Evolutionary conservation across 2,113 vertebrate species (phyloP), one percentile per base, ranked within the genome.

Genomic region (Gobiocypris rarus): DNA sequence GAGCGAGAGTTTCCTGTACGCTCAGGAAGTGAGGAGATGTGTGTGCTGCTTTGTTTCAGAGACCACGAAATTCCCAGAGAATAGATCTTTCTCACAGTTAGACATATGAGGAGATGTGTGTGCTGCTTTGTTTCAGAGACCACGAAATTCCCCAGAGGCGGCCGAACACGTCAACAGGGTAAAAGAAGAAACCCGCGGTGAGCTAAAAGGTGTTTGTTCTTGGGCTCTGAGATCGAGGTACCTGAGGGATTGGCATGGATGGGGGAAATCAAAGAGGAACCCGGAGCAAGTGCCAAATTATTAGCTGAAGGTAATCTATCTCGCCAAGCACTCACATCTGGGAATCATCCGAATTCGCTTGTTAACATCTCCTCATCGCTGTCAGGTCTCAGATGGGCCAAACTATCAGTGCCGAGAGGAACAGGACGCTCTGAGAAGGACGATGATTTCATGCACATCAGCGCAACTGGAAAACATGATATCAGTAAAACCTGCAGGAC

Each of bases 11-110:
- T 75, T 61, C n/a, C 69, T 80, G 31, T 58, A 22, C 3, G 6
- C 34, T 50, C 34, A 14, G 61, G 71, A 78, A 45, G 48, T 2
- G 3, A 76, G 19, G 15, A 63, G 38, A 31, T 58, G 71, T 61
- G 73, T 75, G 82, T 61, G 83, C 71, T 54, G 28, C 15, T 81
- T 76, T 76, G 79, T 85, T 75, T 28, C 70, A 41, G 45, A 63
- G 61, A n/a, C n/a, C n/a, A n/a, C n/a, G n/a, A n/a, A n/a, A n/a
- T n/a, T n/a, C n/a, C n/a, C n/a, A n/a, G n/a, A n/a, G n/a, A n/a
- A n/a, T n/a, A n/a, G n/a, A n/a, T n/a, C n/a, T n/a, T n/a, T n/a
- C n/a, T n/a, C n/a, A n/a, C n/a, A n/a, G n/a, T n/a, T n/a, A n/a
- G n/a, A n/a, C n/a, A n/a, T n/a, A n/a, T 2, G 3, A 76, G 19